Base-by-base conservation (phyloP, 2,888 invertebrate species). In the Clepsis dumicolana region DNA sequence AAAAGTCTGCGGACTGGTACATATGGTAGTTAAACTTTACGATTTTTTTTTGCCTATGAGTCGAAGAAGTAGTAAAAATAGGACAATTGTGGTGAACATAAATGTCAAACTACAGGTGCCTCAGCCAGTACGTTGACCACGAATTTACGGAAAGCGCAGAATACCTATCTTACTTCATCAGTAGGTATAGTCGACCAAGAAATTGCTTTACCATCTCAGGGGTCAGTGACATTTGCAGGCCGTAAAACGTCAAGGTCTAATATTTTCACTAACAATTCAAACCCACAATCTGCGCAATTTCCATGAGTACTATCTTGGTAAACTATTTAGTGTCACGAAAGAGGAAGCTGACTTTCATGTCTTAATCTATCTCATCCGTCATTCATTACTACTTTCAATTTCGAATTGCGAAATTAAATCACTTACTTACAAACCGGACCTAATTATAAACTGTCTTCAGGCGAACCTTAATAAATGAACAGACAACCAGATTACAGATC, bases 391-490 rank as follows among this genome's bases (percentile, higher is more conserved):
- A 38, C 38, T 38, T 38, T 38, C 21, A 50, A n/a, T n/a, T n/a
- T 50, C 24, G 21, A 18, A 48, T 1, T 12, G 24, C 10, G 14
- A 24, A 50, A 21, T 24, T 14, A 24, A 50, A 24, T 50, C 3
- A 50, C 8, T 44, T 44, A 44, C 18, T 44, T 44, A 16, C 4
- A 44, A 48, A 48, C 48, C 48, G 54, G 16, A 50, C 50, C 50
- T 67, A 67, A 67, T 67, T 62, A 63, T 25, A 16, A 57, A 63
- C 50, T 50, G 67, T 63, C 56, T 48, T 62, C 21, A 38, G n/a
- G 38, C 59, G 50, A 48, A 21, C 18, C 25, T 29, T 53, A 24
- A 67, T 38, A 62, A 66, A 66, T 35, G 66, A 56, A 56, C 27
- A 18, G 16, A 29, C 54, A 54, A 24, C 10, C 10, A 68, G 68